Conservation (phyloP, 2,113 vertebrate genomes). For the Phocoena sinus region DNA sequence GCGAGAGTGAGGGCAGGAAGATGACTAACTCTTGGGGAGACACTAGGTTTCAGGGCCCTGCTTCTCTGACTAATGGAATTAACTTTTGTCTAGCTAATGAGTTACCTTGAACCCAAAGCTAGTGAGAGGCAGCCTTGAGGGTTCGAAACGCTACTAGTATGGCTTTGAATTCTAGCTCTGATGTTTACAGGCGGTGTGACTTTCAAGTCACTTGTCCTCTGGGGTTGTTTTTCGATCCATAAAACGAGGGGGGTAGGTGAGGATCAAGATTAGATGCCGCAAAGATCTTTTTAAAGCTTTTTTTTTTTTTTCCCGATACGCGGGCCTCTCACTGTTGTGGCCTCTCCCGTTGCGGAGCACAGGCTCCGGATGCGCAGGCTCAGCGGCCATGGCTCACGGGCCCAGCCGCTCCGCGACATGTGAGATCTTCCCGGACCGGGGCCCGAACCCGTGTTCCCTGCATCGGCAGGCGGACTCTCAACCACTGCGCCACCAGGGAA, state of each 20-base stretch:
- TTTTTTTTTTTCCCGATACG: too few relatives aligned
- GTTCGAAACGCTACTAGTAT: fast-evolving
- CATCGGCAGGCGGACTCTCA: too few relatives aligned
- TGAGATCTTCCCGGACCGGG: too few relatives aligned
- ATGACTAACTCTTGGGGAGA: fast-evolving
- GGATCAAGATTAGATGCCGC: not conserved
- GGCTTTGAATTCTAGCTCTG: not conserved
- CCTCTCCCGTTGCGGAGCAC: too few relatives aligned
- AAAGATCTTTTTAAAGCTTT: not conserved
- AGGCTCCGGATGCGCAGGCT: too few relatives aligned
- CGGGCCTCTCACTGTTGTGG: too few relatives aligned
- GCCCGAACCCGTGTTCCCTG: too few relatives aligned
- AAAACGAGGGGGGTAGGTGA: not conserved
- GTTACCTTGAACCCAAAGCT: not conserved
- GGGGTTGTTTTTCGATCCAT: not conserved
- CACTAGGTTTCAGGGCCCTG: not conserved
- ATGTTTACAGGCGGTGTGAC: not conserved
- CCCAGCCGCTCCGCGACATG: too few relatives aligned
- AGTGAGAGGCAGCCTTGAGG: not conserved
- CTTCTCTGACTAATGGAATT: not conserved
- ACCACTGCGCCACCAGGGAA: too few relatives aligned
- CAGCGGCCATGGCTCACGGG: too few relatives aligned
- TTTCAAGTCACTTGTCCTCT: not conserved
- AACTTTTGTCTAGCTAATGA: not conserved
- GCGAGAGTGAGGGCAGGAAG: not conserved